phyloP scores from a whole-genome alignment of 2,113 vertebrate genomes.

The Azemiops feae region DNA sequence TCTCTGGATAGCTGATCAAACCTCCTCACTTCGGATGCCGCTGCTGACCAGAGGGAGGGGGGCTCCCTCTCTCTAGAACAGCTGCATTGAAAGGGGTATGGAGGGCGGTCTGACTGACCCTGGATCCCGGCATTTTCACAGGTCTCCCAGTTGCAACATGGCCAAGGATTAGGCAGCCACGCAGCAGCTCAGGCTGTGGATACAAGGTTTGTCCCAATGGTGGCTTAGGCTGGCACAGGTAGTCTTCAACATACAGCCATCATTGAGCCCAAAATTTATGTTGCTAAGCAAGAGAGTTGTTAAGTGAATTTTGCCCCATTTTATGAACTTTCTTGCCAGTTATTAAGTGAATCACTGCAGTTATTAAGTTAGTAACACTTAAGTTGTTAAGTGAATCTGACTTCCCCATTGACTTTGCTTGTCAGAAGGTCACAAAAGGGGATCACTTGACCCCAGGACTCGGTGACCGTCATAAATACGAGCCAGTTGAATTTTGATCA shows the following conservation, averaged over 20 bases:
- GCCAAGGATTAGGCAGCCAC: no score
- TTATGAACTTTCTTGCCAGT: not conserved
- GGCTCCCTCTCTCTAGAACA: no score
- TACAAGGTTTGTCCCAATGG: no score
- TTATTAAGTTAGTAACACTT: not conserved
- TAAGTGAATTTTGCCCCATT: not conserved
- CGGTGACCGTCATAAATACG: not conserved
- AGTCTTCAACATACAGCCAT: no score
- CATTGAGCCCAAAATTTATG: not conserved
- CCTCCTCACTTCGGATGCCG: no score
- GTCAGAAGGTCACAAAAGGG: not conserved
- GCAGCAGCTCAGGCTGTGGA: no score
- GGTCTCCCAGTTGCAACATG: no score
- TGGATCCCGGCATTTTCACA: not conserved
- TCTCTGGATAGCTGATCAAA: not conserved
- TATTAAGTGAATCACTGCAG: not conserved
- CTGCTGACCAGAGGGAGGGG: no score
- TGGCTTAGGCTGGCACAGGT: no score
- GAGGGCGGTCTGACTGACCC: not conserved
- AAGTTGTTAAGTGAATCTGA: not conserved
- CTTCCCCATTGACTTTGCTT: not conserved
- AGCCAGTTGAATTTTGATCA: not conserved
- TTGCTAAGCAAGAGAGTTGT: not conserved
- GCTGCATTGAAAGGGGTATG: not conserved
- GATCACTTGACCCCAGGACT: no score